Conservation (phyloP, 2,888 invertebrate species). For the Blera fallax region DNA sequence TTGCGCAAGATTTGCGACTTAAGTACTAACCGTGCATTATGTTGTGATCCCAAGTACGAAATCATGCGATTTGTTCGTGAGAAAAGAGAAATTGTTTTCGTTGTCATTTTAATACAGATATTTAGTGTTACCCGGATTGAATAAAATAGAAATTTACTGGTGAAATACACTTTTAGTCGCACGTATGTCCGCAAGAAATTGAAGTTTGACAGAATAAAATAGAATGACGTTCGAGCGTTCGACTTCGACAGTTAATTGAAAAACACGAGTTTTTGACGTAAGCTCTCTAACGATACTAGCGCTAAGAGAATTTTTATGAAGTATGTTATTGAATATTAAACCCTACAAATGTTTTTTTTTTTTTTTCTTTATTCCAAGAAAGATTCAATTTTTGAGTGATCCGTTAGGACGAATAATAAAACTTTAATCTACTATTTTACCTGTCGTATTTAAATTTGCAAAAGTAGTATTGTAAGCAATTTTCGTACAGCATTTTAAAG, state of each 20-base stretch:
- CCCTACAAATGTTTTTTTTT: not conserved
- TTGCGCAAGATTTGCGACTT: constrained; percentile 16
- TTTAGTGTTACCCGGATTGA: not conserved
- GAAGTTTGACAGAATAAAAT: constrained; percentile 11
- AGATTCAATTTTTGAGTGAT: no score
- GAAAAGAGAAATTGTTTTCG: constrained; percentile 23
- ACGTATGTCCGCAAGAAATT: not conserved
- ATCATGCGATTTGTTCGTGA: constrained; percentile 34
- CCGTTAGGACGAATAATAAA: no score
- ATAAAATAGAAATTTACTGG: not conserved
- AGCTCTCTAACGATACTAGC: not conserved
- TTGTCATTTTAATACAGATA: constrained; percentile 28
- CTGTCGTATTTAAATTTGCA: no score
- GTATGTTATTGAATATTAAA: not conserved
- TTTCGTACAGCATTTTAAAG: no score
- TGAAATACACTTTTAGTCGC: no score
- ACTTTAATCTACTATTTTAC: no score
- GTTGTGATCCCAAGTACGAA: constrained; percentile 11
- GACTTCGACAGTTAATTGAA: not conserved
- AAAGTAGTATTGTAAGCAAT: no score
- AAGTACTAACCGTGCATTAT: constrained; percentile 21
- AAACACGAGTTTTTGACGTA: not conserved
- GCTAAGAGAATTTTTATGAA: not conserved
- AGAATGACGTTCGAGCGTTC: constrained; percentile 22
- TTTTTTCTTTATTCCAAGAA: no score